Conservation (phyloP, 2,113 vertebrate species). For the Aldabrachelys gigantea region DNA sequence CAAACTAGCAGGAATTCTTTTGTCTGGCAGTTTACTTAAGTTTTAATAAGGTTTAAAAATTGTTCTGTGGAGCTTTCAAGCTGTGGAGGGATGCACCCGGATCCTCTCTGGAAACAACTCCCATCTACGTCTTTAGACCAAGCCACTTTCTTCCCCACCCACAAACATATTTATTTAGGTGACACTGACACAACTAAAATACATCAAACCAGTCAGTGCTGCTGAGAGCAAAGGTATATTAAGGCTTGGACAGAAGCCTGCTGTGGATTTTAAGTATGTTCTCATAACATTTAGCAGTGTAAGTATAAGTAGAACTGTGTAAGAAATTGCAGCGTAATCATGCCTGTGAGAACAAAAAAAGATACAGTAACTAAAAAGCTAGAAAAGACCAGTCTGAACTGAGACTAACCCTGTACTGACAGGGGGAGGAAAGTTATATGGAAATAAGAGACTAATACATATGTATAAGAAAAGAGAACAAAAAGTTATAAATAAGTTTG, state of each 20-base stretch:
- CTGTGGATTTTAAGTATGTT: neutral
- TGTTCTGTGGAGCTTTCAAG: neutral
- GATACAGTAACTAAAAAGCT: too few relatives aligned
- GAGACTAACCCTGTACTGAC: too few relatives aligned
- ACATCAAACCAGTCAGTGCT: neutral
- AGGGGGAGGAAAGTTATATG: too few relatives aligned
- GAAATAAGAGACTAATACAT: too few relatives aligned
- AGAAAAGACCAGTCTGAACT: too few relatives aligned
- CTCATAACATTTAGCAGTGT: neutral
- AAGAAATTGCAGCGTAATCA: neutral
- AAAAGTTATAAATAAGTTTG: too few relatives aligned
- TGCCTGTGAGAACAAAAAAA: neutral
- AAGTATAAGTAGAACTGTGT: neutral
- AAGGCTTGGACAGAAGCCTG: neutral
- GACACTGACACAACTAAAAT: neutral
- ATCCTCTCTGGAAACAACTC: neutral
- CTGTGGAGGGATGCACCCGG: too few relatives aligned
- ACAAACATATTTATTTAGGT: neutral
- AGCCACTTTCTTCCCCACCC: neutral
- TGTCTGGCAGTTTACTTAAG: fast-evolving
- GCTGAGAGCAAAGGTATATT: neutral
- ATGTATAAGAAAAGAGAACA: too few relatives aligned
- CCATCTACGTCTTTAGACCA: neutral
- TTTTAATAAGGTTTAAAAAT: neutral
- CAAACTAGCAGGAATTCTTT: fast-evolving